These are phyloP conservation scores for Malacoctenus gilli DNA, from an alignment of 2,797 vertebrate species.

Conservation along the genomic window DNA sequence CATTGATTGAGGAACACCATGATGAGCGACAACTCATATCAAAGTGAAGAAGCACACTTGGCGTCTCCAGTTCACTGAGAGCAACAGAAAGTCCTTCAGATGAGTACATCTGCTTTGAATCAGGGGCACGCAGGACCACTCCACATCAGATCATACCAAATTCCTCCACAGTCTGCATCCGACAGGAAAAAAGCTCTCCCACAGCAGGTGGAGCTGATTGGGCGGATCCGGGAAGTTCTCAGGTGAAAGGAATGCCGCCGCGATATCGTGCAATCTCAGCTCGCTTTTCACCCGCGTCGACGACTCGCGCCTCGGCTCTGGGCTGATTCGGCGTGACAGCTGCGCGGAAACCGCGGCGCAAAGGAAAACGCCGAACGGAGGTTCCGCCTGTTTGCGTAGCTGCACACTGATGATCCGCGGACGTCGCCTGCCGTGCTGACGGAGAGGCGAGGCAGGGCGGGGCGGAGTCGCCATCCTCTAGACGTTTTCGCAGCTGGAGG, in stretches of 20 bases:
- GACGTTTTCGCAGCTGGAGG: conserved; percentile 64
- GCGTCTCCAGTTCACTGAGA: too few species aligned
- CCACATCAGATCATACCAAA: too few species aligned
- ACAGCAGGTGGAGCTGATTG: not conserved
- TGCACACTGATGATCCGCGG: conserved; percentile 21
- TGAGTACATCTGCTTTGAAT: too few species aligned
- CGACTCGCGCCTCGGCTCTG: not conserved
- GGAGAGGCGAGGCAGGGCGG: conserved; percentile 31
- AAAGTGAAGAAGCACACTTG: too few species aligned
- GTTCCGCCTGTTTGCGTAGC: conserved; percentile 42
- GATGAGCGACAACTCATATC: too few species aligned
- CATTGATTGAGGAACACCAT: too few species aligned
- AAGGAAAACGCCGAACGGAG: not conserved
- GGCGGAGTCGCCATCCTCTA: conserved; percentile 4
- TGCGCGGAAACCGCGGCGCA: too few species aligned
- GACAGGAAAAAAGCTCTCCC: too few species aligned
- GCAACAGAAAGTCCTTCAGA: too few species aligned
- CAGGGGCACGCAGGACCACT: too few species aligned
- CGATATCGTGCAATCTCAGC: conserved; percentile 23
- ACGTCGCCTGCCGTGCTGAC: conserved; percentile 47
- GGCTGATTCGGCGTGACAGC: too few species aligned
- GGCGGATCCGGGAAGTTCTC: conserved; percentile 23
- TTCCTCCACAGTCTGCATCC: too few species aligned
- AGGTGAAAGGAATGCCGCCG: conserved; percentile 52
- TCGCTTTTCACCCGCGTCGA: not conserved